These are phyloP conservation scores for Drosophila parabipectinata DNA, from an alignment of 1,140 invertebrate species.

Conservation along the genomic window DNA sequence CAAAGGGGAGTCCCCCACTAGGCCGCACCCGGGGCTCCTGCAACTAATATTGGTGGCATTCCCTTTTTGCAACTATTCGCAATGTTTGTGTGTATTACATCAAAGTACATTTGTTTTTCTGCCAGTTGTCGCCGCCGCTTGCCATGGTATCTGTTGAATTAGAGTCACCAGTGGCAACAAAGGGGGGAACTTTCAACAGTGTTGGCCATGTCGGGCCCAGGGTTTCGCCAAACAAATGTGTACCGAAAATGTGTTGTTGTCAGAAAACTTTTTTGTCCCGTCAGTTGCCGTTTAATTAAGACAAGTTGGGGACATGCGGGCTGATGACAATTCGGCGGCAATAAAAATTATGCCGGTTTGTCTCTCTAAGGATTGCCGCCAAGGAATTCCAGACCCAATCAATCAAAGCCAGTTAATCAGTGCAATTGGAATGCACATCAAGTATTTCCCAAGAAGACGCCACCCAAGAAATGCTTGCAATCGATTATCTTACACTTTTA, in stretches of 20 bases:
- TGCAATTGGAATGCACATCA: not conserved
- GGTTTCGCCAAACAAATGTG: slow-evolving; percentile 42
- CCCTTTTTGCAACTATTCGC: slow-evolving; percentile 29
- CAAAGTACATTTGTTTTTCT: slow-evolving; percentile 75
- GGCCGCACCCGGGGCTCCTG: not conserved
- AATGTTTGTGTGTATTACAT: slow-evolving; percentile 72
- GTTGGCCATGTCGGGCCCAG: slow-evolving; percentile 51
- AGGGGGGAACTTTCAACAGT: slow-evolving; percentile 43
- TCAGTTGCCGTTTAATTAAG: slow-evolving; percentile 36
- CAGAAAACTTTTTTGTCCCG: slow-evolving; percentile 25
- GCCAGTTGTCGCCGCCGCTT: slow-evolving; percentile 42
- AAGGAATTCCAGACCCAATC: not conserved
- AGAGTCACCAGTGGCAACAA: slow-evolving; percentile 15
- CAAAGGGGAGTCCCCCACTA: slow-evolving; percentile 19
- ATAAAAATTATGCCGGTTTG: slow-evolving; percentile 4
- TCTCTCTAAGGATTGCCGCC: not conserved
- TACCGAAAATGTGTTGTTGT: slow-evolving; percentile 27
- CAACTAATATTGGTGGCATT: slow-evolving; percentile 47
- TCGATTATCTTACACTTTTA: slow-evolving; percentile 20
- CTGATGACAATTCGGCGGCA: not conserved
- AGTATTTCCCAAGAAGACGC: slow-evolving; percentile 6
- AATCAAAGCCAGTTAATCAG: not conserved
- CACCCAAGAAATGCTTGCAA: slow-evolving; percentile 13
- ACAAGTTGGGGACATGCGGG: slow-evolving; percentile 16
- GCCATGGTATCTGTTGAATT: slow-evolving; percentile 35